Conservation (phyloP, 2,113 vertebrate species). For the Fregata magnificens region DNA sequence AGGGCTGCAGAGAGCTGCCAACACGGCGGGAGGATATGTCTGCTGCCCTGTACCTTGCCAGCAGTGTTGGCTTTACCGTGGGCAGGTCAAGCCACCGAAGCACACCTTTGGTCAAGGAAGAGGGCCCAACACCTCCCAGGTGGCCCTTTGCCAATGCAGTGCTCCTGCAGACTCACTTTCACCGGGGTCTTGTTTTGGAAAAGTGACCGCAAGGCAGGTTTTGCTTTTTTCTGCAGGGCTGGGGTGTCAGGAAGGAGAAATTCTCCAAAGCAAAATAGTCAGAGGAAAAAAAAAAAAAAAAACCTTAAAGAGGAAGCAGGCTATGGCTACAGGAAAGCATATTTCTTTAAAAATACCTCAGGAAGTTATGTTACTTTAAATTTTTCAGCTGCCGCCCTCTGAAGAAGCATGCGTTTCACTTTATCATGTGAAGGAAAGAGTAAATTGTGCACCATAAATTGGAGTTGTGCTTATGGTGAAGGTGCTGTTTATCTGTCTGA, state of each 20-base stretch:
- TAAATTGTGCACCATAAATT: constrained; percentile 53
- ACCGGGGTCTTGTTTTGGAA: constrained; percentile 7
- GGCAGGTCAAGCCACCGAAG: background rate
- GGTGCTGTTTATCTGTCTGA: constrained; percentile 69
- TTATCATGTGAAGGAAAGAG: constrained; percentile 53
- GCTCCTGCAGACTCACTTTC: background rate
- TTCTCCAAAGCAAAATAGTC: background rate
- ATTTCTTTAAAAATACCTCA: constrained; percentile 55
- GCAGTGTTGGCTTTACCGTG: background rate
- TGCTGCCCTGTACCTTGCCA: background rate
- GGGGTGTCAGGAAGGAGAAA: background rate
- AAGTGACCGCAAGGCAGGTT: background rate
- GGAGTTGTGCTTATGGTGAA: constrained; percentile 42
- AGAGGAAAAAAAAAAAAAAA: background rate
- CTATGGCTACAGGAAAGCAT: constrained; percentile 46
- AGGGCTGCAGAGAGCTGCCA: background rate
- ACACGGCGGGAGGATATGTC: background rate
- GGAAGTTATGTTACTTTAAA: constrained; percentile 61
- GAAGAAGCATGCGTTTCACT: background rate
- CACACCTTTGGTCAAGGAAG: background rate
- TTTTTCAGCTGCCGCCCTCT: constrained; percentile 9
- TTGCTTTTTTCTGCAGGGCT: background rate
- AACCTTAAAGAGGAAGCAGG: background rate
- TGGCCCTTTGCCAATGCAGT: background rate
- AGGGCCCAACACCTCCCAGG: background rate